phyloP scores from a whole-genome alignment of 2,797 vertebrate species.

The Chromobotia macracanthus region DNA sequence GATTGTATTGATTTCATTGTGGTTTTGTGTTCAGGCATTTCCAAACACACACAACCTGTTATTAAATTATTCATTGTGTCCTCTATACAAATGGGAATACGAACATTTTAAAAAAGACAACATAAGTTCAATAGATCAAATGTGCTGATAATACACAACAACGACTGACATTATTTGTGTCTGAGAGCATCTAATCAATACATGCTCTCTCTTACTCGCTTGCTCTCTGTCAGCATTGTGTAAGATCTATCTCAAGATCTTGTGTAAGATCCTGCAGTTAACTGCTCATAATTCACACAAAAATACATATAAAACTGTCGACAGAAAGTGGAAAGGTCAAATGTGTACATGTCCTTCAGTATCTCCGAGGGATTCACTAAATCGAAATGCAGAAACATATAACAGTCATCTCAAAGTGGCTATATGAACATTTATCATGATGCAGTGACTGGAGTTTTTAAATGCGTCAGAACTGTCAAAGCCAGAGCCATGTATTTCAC shows the following conservation, averaged over 20 bases:
- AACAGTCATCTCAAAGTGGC: neutral
- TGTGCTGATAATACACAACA: slow-evolving; percentile 43
- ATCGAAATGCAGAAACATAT: neutral
- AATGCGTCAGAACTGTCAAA: neutral
- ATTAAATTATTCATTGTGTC: slow-evolving; percentile 46
- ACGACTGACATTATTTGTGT: slow-evolving; percentile 35
- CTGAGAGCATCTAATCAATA: slow-evolving; percentile 39
- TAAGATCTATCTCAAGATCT: neutral
- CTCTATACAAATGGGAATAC: slow-evolving; percentile 38
- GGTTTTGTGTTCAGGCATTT: slow-evolving; percentile 4
- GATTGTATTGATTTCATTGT: slow-evolving; percentile 55
- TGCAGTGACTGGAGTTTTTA: neutral
- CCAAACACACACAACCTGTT: slow-evolving; percentile 34
- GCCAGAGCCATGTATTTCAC: slow-evolving; percentile 12
- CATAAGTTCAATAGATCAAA: slow-evolving; percentile 37
- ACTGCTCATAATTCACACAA: neutral
- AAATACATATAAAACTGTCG: neutral
- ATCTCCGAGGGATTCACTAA: neutral
- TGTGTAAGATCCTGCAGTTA: too few species aligned
- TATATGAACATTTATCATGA: neutral
- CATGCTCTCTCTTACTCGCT: slow-evolving; percentile 16
- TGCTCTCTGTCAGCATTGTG: neutral
- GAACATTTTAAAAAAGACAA: slow-evolving; percentile 41
- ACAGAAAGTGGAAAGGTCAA: slow-evolving; percentile 16
- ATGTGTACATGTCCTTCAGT: neutral